A percentile compares a stretch with the other conserved stretches of the same genome.
phyloP scores from a whole-genome alignment of 2,113 vertebrate species.

The Cygnus buccinator region DNA sequence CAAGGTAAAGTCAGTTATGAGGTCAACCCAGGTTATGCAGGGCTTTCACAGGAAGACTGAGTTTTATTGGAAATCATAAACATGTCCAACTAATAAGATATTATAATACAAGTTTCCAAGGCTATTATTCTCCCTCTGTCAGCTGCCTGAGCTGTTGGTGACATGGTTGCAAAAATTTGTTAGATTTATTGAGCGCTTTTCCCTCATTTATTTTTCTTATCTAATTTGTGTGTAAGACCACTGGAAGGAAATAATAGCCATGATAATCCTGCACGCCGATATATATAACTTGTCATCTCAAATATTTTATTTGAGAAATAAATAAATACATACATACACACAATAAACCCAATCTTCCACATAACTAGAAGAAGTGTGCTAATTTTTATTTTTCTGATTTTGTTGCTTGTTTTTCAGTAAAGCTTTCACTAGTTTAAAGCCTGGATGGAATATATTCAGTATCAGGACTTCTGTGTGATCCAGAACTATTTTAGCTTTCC shows the following conservation, averaged over 20 bases:
- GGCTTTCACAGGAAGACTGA: neutral
- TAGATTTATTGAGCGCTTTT: neutral
- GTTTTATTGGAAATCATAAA: neutral
- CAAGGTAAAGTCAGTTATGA: neutral
- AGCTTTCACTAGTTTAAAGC: neutral
- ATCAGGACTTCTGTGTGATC: neutral
- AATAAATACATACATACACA: neutral
- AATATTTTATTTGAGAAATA: neutral
- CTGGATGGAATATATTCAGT: neutral
- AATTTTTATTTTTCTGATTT: neutral
- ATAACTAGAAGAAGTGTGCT: neutral
- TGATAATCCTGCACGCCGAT: neutral
- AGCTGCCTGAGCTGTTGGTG: neutral
- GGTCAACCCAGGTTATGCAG: neutral
- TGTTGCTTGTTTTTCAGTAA: neutral
- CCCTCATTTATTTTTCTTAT: neutral
- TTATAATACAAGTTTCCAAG: fast-evolving
- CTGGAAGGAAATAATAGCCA: neutral
- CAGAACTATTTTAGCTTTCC: neutral
- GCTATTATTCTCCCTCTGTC: neutral
- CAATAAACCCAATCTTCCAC: neutral
- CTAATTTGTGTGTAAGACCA: neutral
- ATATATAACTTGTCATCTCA: neutral
- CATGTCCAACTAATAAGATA: neutral
- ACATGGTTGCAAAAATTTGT: neutral